Percentiles rank a stretch among this genome's conserved stretches.
These are phyloP conservation scores for Microcaecilia unicolor DNA, from an alignment of 2,797 vertebrate genomes.

Conservation along the genomic window DNA sequence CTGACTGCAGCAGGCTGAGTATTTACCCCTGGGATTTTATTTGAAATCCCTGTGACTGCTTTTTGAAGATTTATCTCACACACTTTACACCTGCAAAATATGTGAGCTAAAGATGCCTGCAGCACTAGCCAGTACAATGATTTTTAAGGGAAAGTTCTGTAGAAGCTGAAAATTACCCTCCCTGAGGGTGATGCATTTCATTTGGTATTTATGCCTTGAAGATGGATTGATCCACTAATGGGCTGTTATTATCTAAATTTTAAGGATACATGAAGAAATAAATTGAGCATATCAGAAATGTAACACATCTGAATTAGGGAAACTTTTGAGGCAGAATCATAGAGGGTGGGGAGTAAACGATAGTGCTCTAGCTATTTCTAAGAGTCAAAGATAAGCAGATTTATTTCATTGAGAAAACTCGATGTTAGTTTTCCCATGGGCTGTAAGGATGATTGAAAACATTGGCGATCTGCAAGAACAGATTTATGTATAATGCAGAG, in stretches of 20 bases:
- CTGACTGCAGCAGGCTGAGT: too few relatives aligned
- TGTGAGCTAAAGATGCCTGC: too few relatives aligned
- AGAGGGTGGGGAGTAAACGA: not conserved
- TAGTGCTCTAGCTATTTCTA: conserved; percentile 1
- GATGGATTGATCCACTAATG: too few relatives aligned
- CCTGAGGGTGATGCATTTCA: too few relatives aligned
- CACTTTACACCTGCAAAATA: too few relatives aligned
- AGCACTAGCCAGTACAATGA: too few relatives aligned
- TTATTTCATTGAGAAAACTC: conserved; percentile 22
- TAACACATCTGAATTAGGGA: not conserved
- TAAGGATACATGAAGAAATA: not conserved
- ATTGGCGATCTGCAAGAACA: conserved; percentile 38
- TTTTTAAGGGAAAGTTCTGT: too few relatives aligned
- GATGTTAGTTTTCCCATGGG: conserved; percentile 18
- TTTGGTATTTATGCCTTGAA: too few relatives aligned
- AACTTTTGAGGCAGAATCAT: conserved; percentile 1
- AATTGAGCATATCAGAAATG: accelerated
- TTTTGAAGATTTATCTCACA: too few relatives aligned
- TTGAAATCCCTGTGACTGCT: too few relatives aligned
- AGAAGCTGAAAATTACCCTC: too few relatives aligned
- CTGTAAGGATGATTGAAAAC: conserved; percentile 19
- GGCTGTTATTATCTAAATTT: not conserved
- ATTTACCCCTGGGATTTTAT: too few relatives aligned
- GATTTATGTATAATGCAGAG: conserved; percentile 46
- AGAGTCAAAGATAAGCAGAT: conserved; percentile 26